These are phyloP conservation scores for Henricia sp. DNA, from an alignment of 53 echinoderm and acorn worm genomes.

Conservation along the genomic window DNA sequence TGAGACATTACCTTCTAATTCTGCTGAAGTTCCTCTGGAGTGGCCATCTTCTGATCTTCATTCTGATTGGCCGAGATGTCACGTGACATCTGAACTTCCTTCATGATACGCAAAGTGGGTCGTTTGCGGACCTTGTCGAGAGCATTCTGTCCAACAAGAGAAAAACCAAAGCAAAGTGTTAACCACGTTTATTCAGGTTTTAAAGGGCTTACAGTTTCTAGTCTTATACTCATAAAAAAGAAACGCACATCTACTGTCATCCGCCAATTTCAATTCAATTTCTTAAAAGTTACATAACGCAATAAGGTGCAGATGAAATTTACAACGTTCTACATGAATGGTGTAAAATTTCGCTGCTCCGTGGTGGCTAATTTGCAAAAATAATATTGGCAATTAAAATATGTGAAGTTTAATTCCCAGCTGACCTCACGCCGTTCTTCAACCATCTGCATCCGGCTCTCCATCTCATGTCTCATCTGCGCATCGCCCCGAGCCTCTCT, in stretches of 20 bases:
- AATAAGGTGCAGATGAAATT: not conserved
- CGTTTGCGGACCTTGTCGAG: constrained; percentile 16
- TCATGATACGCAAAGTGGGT: constrained; percentile 15
- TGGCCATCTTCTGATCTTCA: constrained; percentile 3
- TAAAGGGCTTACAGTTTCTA: not conserved
- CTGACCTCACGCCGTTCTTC: constrained; percentile 40
- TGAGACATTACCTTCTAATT: constrained; percentile 28
- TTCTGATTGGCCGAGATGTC: constrained; percentile 13
- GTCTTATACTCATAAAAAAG: not conserved
- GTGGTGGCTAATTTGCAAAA: no score
- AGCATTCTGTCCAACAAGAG: not conserved
- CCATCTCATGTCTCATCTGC: constrained; percentile 46
- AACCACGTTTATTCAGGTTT: not conserved
- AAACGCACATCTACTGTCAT: not conserved
- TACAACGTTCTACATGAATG: no score
- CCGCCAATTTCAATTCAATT: not conserved
- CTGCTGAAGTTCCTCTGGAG: constrained; percentile 17
- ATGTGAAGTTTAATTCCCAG: no score
- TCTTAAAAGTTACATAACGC: not conserved
- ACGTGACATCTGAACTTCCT: constrained; percentile 17
- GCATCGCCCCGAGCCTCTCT: constrained; percentile 18
- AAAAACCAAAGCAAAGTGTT: no score
- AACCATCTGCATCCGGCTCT: constrained; percentile 18
- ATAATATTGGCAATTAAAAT: not conserved
- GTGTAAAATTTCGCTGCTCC: no score